Conservation (phyloP, 2,113 vertebrate species). For the Muntiacus reevesi region DNA sequence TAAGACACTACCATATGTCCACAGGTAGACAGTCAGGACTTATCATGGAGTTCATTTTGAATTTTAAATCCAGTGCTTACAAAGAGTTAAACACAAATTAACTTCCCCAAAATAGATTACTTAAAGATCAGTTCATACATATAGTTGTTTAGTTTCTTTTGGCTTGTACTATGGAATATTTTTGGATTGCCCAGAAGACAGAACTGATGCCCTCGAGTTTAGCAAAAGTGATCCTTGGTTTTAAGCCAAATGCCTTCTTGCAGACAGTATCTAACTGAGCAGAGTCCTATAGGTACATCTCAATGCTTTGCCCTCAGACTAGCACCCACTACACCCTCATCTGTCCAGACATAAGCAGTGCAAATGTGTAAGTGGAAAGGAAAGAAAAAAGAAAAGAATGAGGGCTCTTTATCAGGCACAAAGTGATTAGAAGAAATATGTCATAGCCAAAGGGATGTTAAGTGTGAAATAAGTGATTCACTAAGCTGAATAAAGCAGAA, state of each 20-base stretch:
- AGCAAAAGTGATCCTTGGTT: background rate
- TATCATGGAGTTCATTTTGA: background rate
- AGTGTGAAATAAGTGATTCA: background rate
- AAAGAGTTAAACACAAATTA: conserved; percentile 9
- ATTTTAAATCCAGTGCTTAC: background rate
- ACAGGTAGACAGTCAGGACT: background rate
- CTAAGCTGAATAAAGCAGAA: background rate
- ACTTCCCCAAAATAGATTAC: background rate
- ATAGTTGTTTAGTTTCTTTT: background rate
- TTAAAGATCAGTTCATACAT: background rate
- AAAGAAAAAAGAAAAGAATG: background rate
- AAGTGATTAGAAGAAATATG: background rate
- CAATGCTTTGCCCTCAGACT: background rate
- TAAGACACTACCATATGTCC: background rate
- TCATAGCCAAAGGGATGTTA: background rate
- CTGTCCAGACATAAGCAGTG: background rate
- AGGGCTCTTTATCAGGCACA: background rate
- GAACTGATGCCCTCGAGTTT: background rate
- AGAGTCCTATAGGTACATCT: background rate
- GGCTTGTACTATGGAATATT: background rate
- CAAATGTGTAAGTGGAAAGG: background rate
- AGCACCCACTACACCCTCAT: background rate
- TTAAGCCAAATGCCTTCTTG: background rate
- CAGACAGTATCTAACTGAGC: background rate
- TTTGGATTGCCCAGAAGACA: background rate